Evolutionary conservation across 2,888 invertebrate species (phyloP), one percentile per base, ranked within the genome.

Genomic region (Phoenoteleia sp.): DNA sequence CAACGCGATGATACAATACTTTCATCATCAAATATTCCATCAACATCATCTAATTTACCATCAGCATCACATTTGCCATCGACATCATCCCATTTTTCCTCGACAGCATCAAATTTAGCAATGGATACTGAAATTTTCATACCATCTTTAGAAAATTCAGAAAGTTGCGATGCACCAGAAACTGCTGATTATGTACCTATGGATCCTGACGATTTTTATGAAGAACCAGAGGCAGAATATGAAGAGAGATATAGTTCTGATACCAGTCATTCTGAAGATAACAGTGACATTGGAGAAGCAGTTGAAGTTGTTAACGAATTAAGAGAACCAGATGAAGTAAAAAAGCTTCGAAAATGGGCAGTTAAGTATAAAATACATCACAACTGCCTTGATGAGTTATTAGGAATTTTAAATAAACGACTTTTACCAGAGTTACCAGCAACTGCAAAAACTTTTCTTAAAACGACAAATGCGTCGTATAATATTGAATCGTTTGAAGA

Each of bases 351-450:
- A 29, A 9, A 25, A 33, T 85, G 82, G 85, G 77, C 72, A n/a
- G 17, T 60, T 3, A 49, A 21, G 13, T 13, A 17, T 4, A 56
- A 66, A 23, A 13, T 77, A 23, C 17, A 39, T 13, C 33, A 60
- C 17, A 36, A 3, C 5, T 36, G 15, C 47, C n/a, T 76, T 7
- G 52, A 25, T 23, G 11, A 21, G 9, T 21, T 82, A 19, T 45
- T 85, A 23, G 6, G n/a, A 6, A 84, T 76, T 52, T 75, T 71
- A 27, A 69, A 76, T 36, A 45, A 33, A 21, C 71, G 71, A 45
- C 60, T 82, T 36, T 7, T 87, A n/a, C 85, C 86, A n/a, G 33
- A 58, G 3, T 56, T 87, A 15, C 85, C 85, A n/a, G 86, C 81
- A 56, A 80, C 62, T 2, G 58, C 79, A n/a, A 80, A 60, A 85